A percentile compares a stretch with the other conserved stretches of the same genome.
Conservation (phyloP, 2,113 vertebrate genomes). For the Strigops habroptila region DNA sequence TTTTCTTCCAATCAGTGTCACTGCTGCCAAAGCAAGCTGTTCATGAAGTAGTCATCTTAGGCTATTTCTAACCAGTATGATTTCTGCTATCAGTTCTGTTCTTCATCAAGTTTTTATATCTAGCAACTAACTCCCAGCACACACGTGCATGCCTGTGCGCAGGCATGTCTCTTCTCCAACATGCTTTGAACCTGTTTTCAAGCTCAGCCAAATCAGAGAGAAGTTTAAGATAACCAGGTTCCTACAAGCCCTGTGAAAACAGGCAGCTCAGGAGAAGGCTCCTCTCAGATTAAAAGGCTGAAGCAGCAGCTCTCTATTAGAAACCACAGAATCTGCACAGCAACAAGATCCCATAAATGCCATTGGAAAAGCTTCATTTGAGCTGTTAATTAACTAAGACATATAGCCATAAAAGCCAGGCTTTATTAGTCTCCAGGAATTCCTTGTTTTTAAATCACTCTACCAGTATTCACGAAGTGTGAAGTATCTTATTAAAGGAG, state of each 20-base stretch:
- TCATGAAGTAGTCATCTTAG: background rate
- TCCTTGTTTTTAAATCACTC: background rate
- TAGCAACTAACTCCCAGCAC: background rate
- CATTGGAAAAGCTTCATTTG: background rate
- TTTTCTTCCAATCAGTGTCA: background rate
- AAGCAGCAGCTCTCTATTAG: background rate
- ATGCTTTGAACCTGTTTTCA: background rate
- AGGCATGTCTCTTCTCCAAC: background rate
- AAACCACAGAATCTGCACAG: background rate
- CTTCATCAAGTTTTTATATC: background rate
- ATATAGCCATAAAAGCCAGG: background rate
- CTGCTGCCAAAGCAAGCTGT: background rate
- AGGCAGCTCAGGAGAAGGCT: background rate
- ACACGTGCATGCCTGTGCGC: rapidly evolving
- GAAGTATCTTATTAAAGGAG: background rate
- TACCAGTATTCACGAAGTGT: background rate
- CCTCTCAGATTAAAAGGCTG: background rate
- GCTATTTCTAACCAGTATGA: background rate
- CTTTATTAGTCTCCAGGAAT: background rate
- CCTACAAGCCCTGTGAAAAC: background rate
- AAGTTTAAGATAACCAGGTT: background rate
- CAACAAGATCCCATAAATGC: background rate
- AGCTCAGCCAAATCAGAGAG: background rate
- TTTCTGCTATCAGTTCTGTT: background rate
- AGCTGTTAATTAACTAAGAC: background rate